Conservation (phyloP, 1,140 invertebrate species). For the Dendroctonus valens region DNA sequence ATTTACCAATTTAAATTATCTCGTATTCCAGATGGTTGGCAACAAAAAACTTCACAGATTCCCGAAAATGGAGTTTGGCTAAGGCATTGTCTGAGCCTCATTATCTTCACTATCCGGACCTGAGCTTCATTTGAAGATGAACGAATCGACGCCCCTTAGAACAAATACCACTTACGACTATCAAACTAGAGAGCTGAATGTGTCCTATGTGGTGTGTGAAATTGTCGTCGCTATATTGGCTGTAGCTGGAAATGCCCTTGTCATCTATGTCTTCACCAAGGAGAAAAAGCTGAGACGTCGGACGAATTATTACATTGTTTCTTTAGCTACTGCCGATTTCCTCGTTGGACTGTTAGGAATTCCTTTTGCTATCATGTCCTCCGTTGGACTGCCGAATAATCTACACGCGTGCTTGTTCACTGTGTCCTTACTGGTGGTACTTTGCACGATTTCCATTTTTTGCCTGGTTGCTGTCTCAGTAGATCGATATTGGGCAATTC, state of each 20-base stretch:
- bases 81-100: constrained; percentile 1
- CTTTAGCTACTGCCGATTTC: constrained; percentile 81
- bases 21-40: constrained; percentile 10
- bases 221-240: constrained; percentile 77
- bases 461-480: constrained; percentile 87
- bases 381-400: constrained; percentile 71
- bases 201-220: constrained; percentile 73
- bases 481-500: constrained; percentile 89
- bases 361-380: constrained; percentile 81
- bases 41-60: not conserved
- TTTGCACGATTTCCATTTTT: constrained; percentile 91
- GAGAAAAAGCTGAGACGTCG: constrained; percentile 74
- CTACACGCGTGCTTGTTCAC: constrained; percentile 82
- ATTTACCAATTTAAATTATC: not conserved
- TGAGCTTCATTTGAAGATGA: constrained; percentile 14
- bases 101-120: not conserved
- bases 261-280: constrained; percentile 77
- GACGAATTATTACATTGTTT: constrained; percentile 91
- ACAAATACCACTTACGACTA: constrained; percentile 30
- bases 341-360: constrained; percentile 77
- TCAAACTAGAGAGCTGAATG: constrained; percentile 54
- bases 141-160: not conserved
- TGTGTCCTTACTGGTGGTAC: constrained; percentile 79
- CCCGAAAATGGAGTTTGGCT: constrained; percentile 14
- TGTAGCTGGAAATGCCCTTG: constrained; percentile 79